Percentiles rank a stretch among this genome's conserved stretches.
phyloP scores from a whole-genome alignment of 2,888 invertebrate species.

The Listrodromus nycthemerus region DNA sequence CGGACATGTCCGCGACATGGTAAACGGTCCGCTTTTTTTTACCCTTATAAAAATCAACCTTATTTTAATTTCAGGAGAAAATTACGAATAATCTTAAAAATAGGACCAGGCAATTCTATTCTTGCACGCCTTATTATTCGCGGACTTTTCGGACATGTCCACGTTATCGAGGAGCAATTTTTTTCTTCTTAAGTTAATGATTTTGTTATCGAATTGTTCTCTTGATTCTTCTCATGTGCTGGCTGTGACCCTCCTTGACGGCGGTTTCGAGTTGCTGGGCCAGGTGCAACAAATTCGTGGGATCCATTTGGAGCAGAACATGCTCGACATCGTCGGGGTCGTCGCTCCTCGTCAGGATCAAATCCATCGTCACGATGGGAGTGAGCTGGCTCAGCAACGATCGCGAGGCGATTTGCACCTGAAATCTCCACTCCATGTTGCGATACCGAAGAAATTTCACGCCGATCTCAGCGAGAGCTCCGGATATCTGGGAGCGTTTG shows the following conservation, averaged over 20 bases:
- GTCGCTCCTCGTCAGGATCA: slow-evolving; percentile 84
- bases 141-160: no score
- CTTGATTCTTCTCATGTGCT: slow-evolving; percentile 86
- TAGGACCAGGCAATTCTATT: no score
- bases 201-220: slow-evolving; percentile 83
- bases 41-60: no score
- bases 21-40: no score
- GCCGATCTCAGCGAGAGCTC: slow-evolving; percentile 85
- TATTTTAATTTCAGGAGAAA: no score
- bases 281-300: slow-evolving; percentile 86
- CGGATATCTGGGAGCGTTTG: slow-evolving; percentile 86
- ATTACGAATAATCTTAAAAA: no score
- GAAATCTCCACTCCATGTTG: slow-evolving; percentile 89
- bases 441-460: slow-evolving; percentile 85
- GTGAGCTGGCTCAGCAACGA: slow-evolving; percentile 86
- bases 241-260: slow-evolving; percentile 86
- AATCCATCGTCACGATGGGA: slow-evolving; percentile 87
- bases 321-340: slow-evolving; percentile 76
- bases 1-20: no score
- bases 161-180: no score
- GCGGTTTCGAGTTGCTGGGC: slow-evolving; percentile 86
- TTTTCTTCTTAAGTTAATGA: slow-evolving; percentile 22
- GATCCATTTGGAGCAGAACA: slow-evolving; percentile 85
- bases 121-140: no score
- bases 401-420: slow-evolving; percentile 88